A percentile compares a stretch with the other conserved stretches of the same genome.
phyloP scores from a whole-genome alignment of 2,797 vertebrate species.

The Falco concolor region DNA sequence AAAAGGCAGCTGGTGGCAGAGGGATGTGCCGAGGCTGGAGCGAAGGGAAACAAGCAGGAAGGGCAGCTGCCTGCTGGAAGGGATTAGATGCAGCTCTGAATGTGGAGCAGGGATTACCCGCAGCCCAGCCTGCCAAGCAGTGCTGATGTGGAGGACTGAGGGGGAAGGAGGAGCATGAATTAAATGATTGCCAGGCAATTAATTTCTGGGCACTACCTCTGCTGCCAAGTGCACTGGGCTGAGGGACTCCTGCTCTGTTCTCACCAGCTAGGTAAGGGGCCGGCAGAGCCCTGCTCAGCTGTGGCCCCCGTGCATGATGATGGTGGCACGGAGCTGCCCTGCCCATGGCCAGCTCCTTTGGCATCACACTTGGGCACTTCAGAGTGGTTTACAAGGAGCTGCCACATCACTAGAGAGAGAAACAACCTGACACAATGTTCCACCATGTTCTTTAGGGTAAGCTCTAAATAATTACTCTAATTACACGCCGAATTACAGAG shows the following conservation, averaged over 20 bases:
- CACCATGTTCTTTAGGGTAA: not conserved
- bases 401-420: not conserved
- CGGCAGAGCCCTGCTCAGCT: not conserved
- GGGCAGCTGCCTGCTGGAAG: not conserved
- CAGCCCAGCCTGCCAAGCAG: not conserved
- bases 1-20: not conserved
- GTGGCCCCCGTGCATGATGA: not conserved
- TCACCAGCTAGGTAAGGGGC: not conserved
- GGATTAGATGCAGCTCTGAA: not conserved
- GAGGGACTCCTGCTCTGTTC: not conserved
- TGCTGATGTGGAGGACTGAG: not conserved
- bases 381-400: not conserved
- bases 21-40: not conserved
- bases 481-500: not conserved
- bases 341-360: rapidly evolving
- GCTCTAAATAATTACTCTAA: not conserved
- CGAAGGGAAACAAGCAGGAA: not conserved
- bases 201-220: not conserved
- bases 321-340: not conserved
- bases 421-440: not conserved
- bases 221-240: not conserved
- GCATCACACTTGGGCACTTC: not conserved
- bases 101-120: not conserved
- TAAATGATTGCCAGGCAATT: not conserved
- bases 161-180: not conserved